phyloP scores from a whole-genome alignment of 2,113 vertebrate genomes.

The Peromyscus maniculatus region DNA sequence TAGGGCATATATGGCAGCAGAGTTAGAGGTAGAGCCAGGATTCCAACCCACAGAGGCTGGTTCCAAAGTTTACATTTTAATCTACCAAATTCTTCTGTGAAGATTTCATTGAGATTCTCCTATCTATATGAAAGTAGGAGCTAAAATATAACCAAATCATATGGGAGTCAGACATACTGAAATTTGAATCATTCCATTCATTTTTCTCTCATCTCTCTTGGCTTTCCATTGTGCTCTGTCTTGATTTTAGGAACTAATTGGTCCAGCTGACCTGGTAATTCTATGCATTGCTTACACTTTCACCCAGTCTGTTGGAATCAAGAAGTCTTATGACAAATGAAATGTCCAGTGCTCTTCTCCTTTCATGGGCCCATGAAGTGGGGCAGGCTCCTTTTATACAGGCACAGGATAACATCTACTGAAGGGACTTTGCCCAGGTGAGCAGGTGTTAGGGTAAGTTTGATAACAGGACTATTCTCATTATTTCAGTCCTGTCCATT shows the following conservation, averaged over 20 bases:
- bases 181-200: neutral
- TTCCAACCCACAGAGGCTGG: neutral
- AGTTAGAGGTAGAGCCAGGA: neutral
- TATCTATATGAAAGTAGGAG: neutral
- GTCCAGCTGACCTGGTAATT: neutral
- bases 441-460: neutral
- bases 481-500: neutral
- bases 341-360: neutral
- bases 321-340: neutral
- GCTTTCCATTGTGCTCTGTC: neutral
- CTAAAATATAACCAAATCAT: slow-evolving; percentile 9
- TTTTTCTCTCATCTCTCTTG: neutral
- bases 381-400: neutral
- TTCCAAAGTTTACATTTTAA: slow-evolving; percentile 36
- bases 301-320: neutral
- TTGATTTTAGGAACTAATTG: neutral
- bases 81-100: neutral
- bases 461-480: neutral
- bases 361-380: neutral
- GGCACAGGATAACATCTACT: neutral
- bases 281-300: slow-evolving; percentile 2
- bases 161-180: neutral
- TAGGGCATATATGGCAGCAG: neutral
- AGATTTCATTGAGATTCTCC: neutral
- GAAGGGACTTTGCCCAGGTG: neutral